Evolutionary conservation across 2,113 vertebrate species (phyloP), one percentile per base, ranked within the genome.

Genomic region (Sander vitreus): DNA sequence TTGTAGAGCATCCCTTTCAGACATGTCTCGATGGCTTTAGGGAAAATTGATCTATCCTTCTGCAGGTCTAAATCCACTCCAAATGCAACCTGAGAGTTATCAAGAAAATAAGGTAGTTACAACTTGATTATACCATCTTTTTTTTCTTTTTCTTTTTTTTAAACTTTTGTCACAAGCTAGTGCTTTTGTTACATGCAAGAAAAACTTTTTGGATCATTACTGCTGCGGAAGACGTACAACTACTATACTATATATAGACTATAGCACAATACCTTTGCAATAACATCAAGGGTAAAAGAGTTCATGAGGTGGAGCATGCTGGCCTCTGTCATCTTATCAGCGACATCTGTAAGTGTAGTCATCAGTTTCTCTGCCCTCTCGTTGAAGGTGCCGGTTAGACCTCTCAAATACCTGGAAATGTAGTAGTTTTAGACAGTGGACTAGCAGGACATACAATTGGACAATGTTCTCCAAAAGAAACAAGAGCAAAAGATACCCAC

Each of bases 41-140:
- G 96, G 58, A 98, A 94, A 16, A 94, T 93, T 0, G 93, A 94
- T 18, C 73, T 88, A 0, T 93, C 85, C 0, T 74, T 80, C 72
- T 97, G 67, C 14, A 96, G 91, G 5, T 97, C 94, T 73, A 97
- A 89, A 74, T 98, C 96, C 88, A 97, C 94, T 21, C 96, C 97
- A 63, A 98, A 99, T 0, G 96, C 97, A 48, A 95, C 95, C 97
- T 98, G 67, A 30, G 18, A 10, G 18, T 68, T 9, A 79, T n/a
- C 0, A 59, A 65, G 19, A 10, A 64, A 81, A 60, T 12, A 66
- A 23, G 5, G 8, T 9, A 33, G 16, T 33, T 16, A 8, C 5
- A 64, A 48, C 3, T 51, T n/a, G 0, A 62, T 39, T 3, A 5
- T 10, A 74, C 39, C 8, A 8, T 36, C 1, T 39, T 39, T 5